Base-by-base conservation (phyloP, 2,888 invertebrate genomes). In the Tinea semifulvella region DNA sequence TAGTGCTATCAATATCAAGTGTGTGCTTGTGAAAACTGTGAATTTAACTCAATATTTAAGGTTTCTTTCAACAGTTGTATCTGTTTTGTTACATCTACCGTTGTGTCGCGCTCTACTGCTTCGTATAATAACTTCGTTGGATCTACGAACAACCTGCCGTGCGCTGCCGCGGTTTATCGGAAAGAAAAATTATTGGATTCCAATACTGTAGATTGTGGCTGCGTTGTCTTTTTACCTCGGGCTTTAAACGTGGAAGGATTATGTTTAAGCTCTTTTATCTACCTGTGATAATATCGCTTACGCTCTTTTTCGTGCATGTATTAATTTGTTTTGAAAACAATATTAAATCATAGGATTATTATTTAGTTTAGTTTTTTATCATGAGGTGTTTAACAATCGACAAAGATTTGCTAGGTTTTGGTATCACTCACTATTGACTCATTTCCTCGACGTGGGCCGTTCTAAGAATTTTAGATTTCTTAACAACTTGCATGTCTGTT, bases 81-180 rank as follows among this genome's bases (percentile, higher is more conserved):
- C 8, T 22, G 10, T 26, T 26, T 26, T 3, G n/a, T n/a, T n/a
- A 22, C 5, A 5, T 61, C 58, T 72, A 75, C 79, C 75, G 79
- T 75, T 75, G 74, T 59, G 68, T 62, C 60, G 58, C 71, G 77
- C 72, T 72, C 63, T 68, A 72, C 64, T 67, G 74, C 61, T 67
- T 73, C 67, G 64, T 68, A 63, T 77, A 74, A 75, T 71, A 74
- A 68, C 69, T 69, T 59, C 63, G 26, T 17, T 27, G 26, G 26
- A n/a, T 42, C 27, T 27, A 26, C 8, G 4, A 17, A 14, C 16
- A 36, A 36, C 4, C 40, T 22, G 20, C 31, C 31, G 31, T 31
- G n/a, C n/a, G 5, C n/a, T 5, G 31, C 31, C 11, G 18, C 18
- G 14, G 31, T 31, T 7, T 11, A 13, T 13, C n/a, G 13, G 31